phyloP scores from a whole-genome alignment of 2,797 vertebrate genomes.

The Oryzias dopingdopingensis region DNA sequence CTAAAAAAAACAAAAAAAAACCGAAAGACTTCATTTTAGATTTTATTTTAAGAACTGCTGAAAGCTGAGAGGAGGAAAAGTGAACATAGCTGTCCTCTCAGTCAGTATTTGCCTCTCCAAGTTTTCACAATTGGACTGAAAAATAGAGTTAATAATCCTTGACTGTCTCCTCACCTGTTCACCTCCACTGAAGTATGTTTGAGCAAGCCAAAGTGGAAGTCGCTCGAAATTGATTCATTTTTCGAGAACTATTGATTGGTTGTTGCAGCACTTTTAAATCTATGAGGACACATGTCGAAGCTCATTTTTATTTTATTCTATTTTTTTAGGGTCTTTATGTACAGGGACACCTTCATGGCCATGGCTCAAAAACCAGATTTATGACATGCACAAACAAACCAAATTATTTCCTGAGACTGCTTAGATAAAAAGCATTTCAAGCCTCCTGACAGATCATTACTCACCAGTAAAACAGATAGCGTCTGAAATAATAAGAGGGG shows the following conservation, averaged over 20 bases:
- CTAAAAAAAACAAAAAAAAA: not conserved
- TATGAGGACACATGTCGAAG: conserved; percentile 2
- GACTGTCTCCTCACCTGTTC: conserved; percentile 34
- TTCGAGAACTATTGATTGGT: conserved; percentile 43
- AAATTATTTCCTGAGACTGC: conserved; percentile 28
- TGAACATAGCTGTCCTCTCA: conserved; percentile 20
- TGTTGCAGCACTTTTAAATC: conserved; percentile 4
- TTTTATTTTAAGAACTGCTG: not conserved
- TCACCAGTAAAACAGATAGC: conserved; percentile 35
- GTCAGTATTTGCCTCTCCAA: conserved; percentile 44
- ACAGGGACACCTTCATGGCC: conserved; percentile 3
- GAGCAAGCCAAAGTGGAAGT: conserved; percentile 27
- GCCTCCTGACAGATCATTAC: conserved; percentile 44
- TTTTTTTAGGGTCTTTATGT: conserved; percentile 10
- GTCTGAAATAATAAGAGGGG: conserved; percentile 41
- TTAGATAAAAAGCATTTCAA: conserved; percentile 27
- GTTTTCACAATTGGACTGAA: conserved; percentile 36
- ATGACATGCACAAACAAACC: conserved; percentile 21
- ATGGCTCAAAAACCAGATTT: conserved; percentile 13
- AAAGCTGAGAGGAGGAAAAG: conserved; percentile 8
- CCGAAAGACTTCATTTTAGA: not conserved
- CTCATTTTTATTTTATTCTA: conserved; percentile 1
- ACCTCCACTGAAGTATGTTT: conserved; percentile 37
- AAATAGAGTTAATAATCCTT: conserved; percentile 51
- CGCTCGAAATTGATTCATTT: conserved; percentile 24